Evolutionary conservation across 2,797 vertebrate genomes (phyloP), one percentile per base, ranked within the genome.

Genomic region (Takifugu ocellatus): DNA sequence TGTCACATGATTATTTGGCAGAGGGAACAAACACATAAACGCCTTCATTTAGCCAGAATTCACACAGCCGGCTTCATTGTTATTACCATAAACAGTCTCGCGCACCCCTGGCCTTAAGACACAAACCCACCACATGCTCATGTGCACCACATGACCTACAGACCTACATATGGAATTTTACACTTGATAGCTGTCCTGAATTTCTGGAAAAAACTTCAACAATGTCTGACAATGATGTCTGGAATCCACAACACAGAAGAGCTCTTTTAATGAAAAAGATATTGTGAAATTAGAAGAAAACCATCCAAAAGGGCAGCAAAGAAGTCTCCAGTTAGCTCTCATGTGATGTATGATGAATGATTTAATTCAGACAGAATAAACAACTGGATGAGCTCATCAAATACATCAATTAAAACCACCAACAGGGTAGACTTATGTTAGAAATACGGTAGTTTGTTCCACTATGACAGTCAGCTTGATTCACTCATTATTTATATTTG

Each of bases 21-120:
- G 71, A 54, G 66, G 49, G 51, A 67, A 74, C 71, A 77, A 79
- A 81, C 62, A 79, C 63, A 71, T 55, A 68, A 80, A 73, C 71
- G 51, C 71, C 77, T 75, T 54, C 66, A 45, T 82, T 81, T 73
- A 78, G 73, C 74, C 83, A 50, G 76, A 71, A 83, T 70, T 56
- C 54, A 3, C 67, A 58, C 72, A 25, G 54, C 58, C 52, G 36
- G 49, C 39, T 42, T 61, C 57, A 55, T 66, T 73, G 78, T 85
- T 80, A 59, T 77, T 45, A 79, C 60, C 49, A 58, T 49, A 82
- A 55, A 85, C 70, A 79, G 51, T 16, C 36, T 48, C 65, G 31
- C 68, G 55, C 54, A 43, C 14, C 44, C 5, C 43, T 43, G 17
- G 68, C 66, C 52, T 66, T 44, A 64, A 84, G 74, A 81, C 52